Conservation (phyloP, 2,888 invertebrate species). For the Chaitophorus viminalis region DNA sequence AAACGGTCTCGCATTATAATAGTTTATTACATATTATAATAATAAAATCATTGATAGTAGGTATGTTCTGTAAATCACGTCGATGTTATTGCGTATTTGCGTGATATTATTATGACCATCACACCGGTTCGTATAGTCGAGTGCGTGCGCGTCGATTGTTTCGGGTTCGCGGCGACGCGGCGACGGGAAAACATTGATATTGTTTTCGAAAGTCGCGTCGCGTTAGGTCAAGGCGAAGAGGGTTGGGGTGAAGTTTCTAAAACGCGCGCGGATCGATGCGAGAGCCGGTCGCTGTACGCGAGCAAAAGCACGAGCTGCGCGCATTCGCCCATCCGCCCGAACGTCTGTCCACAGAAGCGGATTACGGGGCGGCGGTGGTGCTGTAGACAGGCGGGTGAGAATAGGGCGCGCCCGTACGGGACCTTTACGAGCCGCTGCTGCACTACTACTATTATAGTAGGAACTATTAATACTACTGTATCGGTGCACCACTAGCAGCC, state of each 20-base stretch:
- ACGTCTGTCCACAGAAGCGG: not conserved
- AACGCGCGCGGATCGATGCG: conserved; percentile 5
- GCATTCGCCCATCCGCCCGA: not conserved
- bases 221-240: not conserved
- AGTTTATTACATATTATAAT: too few relatives aligned
- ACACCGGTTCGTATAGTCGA: too few relatives aligned
- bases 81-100: too few relatives aligned
- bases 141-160: too few relatives aligned
- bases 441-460: too few relatives aligned
- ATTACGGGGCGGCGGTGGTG: not conserved
- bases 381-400: not conserved
- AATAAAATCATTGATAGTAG: too few relatives aligned
- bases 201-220: not conserved
- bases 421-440: not conserved
- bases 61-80: too few relatives aligned
- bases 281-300: not conserved
- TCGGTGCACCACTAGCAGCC: too few relatives aligned
- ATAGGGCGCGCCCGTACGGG: not conserved
- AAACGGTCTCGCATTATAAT: too few relatives aligned
- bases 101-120: too few relatives aligned
- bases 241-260: not conserved
- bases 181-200: not conserved
- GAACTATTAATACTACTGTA: too few relatives aligned
- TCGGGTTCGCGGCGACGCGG: not conserved
- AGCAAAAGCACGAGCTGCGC: too few relatives aligned